Conservation (phyloP, 2,888 invertebrate genomes). For the Pseudococcus jackbeardsleyi region DNA sequence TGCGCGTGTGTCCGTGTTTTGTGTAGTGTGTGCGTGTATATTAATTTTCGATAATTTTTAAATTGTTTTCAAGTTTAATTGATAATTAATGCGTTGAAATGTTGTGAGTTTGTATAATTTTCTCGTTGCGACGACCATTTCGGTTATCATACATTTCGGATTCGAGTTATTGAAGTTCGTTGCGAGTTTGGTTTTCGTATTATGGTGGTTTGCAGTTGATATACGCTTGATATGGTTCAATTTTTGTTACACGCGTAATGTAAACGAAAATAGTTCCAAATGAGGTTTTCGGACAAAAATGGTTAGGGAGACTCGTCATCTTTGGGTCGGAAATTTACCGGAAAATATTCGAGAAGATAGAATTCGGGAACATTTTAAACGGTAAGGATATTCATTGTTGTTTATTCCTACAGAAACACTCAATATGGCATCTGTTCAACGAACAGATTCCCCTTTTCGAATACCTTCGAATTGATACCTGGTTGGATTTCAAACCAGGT, state of each 20-base stretch:
- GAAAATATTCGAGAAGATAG: conserved; percentile 98
- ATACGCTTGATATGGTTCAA: conserved; percentile 47
- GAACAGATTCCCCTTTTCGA: not conserved
- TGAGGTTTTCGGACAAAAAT: conserved; percentile 97
- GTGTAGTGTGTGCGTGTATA: conserved; percentile 63
- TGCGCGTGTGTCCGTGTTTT: conserved; percentile 64
- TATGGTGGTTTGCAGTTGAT: conserved; percentile 60
- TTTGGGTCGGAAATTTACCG: conserved; percentile 99
- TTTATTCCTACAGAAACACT: not conserved
- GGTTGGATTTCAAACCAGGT: not conserved
- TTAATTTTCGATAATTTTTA: conserved; percentile 53
- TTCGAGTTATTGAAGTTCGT: conserved; percentile 50
- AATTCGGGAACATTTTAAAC: conserved; percentile 97
- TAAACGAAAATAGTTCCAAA: conserved; percentile 69
- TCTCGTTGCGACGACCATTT: conserved; percentile 27
- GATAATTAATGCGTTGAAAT: conserved; percentile 52
- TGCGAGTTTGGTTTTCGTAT: conserved; percentile 41
- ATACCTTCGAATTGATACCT: not conserved
- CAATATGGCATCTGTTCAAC: not conserved
- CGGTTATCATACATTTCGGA: conserved; percentile 19
- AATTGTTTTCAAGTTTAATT: conserved; percentile 3
- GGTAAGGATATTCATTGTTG: conserved; percentile 75
- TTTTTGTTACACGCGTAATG: conserved; percentile 63
- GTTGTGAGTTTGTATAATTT: conserved; percentile 51
- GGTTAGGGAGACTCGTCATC: conserved; percentile 99